Base-by-base conservation (phyloP, 2,888 invertebrate species). In the Macropis europaea region DNA sequence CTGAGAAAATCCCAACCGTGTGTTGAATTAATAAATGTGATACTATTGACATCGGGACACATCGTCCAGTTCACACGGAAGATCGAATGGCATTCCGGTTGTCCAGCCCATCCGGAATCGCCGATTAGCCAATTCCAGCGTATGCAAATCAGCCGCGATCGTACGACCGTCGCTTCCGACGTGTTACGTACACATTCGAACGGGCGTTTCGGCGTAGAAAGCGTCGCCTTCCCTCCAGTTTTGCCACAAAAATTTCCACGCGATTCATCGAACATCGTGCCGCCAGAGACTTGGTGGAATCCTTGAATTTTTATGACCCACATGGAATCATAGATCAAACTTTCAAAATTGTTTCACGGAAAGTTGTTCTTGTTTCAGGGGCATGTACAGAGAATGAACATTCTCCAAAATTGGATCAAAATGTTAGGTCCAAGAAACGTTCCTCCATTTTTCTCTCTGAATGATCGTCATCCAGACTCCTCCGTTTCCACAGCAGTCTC, bases 121-220 rank as follows among this genome's bases (percentile, higher is more conserved):
- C 43, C 67, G 67, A 68, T 71, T 56, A 71, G 43, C 64, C 61
- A 53, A 61, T 69, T 71, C 56, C 36, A 61, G 43, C 24, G 50
- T 48, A 66, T 70, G 70, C 53, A 70, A 72, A 72, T 72, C 30
- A 61, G 34, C 28, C 57, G 47, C 24, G 56, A 40, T 70, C 63
- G 48, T 63, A 56, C 48, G 53, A 67, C 19, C 56, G 59, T 40
- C 72, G 42, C 67, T 72, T 72, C 72, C 72, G 72, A 48, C 54
- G 67, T 57, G 63, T 73, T 63, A 66, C 54, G 54, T 59, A 70
- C 54, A 63, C 60, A 56, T 64, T 56, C 64, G 24, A 24, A 38
- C 63, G 62, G 48, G 62, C 59, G 73, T 68, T 73, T 73, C 54
- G 71, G 48, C 66, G 59, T 61, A 64, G 69, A 69, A 64, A 73